Conservation (phyloP, 2,113 vertebrate species). For the Tachysurus vachellii region DNA sequence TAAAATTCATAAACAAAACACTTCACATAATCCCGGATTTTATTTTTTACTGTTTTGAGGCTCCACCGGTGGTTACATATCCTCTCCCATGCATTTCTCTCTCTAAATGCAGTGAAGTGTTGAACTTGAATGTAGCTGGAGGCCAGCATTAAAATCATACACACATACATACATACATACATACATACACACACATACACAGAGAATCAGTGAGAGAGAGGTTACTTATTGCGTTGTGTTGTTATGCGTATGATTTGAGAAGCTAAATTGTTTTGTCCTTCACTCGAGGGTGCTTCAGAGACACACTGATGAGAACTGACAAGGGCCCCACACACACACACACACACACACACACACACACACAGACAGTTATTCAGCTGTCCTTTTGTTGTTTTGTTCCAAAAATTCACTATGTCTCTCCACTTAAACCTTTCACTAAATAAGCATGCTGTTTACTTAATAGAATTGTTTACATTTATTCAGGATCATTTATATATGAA, state of each 20-base stretch:
- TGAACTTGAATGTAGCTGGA: neutral
- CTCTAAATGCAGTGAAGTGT: neutral
- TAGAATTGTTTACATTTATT: neutral
- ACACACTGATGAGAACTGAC: slow-evolving; percentile 11
- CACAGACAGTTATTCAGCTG: neutral
- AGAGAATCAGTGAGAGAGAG: neutral
- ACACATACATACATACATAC: neutral
- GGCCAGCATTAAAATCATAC: slow-evolving; percentile 4
- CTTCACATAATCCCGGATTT: neutral
- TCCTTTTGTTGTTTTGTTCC: slow-evolving; percentile 1
- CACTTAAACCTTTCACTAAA: neutral
- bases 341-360: neutral
- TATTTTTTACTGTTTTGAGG: neutral
- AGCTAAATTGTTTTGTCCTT: slow-evolving; percentile 16
- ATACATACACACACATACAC: neutral
- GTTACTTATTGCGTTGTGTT: neutral
- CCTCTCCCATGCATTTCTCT: neutral
- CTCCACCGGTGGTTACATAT: neutral
- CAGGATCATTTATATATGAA: neutral
- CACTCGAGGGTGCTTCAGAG: neutral
- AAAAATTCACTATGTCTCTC: neutral
- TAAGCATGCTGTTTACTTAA: neutral
- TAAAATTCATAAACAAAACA: neutral
- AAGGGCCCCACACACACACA: neutral
- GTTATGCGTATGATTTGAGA: slow-evolving; percentile 6